Percentiles rank a stretch among this genome's conserved stretches.
Conservation (phyloP, 1,140 invertebrate genomes). For the Micrasema longulum region DNA sequence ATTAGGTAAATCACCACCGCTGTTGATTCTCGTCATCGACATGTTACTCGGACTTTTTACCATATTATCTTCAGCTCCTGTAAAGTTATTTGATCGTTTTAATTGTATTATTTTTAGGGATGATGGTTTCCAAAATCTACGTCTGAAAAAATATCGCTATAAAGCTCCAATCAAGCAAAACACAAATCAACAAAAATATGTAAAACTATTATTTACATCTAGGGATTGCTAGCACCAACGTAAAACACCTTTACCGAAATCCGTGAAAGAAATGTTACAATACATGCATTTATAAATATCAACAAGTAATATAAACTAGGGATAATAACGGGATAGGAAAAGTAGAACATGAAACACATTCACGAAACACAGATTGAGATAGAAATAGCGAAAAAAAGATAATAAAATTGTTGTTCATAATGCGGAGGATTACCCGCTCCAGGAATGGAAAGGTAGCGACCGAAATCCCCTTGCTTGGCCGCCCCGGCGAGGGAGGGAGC, state of each 20-base stretch:
- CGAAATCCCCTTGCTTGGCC: slow-evolving; percentile 71
- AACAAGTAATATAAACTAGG: slow-evolving; percentile 5
- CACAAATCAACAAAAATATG: slow-evolving; percentile 11
- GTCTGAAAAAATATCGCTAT: slow-evolving; percentile 17
- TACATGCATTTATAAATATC: slow-evolving; percentile 19
- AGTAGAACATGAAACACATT: slow-evolving; percentile 24
- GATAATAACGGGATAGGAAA: slow-evolving; percentile 2
- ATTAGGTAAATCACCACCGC: slow-evolving; percentile 76
- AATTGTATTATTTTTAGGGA: slow-evolving; percentile 6
- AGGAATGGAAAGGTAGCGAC: slow-evolving; percentile 80
- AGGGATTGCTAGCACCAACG: slow-evolving; percentile 25
- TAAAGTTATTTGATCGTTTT: slow-evolving; percentile 48
- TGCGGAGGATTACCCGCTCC: slow-evolving; percentile 70
- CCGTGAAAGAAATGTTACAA: slow-evolving; percentile 20
- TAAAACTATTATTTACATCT: slow-evolving; percentile 16
- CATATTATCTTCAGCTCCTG: slow-evolving; percentile 71
- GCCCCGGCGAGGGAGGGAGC: slow-evolving; percentile 48
- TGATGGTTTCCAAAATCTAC: slow-evolving; percentile 9
- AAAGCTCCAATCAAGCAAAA: slow-evolving; percentile 25
- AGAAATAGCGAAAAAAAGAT: slow-evolving; percentile 40
- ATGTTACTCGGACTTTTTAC: slow-evolving; percentile 82
- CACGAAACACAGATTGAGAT: slow-evolving; percentile 34
- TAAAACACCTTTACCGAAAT: slow-evolving; percentile 23
- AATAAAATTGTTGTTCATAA: slow-evolving; percentile 36
- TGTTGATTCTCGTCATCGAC: slow-evolving; percentile 84